Evolutionary conservation across 2,797 vertebrate genomes (phyloP).

Genomic region (Mormyrops attenuatus): DNA sequence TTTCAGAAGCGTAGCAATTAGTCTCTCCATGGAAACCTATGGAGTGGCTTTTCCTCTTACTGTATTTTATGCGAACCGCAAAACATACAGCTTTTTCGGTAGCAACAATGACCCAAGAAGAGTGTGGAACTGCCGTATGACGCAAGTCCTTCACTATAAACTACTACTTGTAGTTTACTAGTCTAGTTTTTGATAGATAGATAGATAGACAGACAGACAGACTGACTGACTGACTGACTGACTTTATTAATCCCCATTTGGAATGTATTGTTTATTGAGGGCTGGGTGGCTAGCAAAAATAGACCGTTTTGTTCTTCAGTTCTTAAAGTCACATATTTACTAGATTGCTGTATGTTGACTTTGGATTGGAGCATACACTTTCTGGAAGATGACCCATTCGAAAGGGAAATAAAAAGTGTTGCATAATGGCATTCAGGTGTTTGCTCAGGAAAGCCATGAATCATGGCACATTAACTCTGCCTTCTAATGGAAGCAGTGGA

Average conservation of each 20-base stretch:
- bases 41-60: neutral
- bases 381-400: neutral
- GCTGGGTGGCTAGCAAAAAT: neutral
- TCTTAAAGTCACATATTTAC: neutral
- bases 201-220: neutral
- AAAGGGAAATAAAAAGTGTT: neutral
- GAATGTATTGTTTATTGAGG: neutral
- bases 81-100: neutral
- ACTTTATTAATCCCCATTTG: neutral
- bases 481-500: constrained; percentile 5
- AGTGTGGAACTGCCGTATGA: neutral
- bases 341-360: neutral
- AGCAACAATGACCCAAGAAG: neutral
- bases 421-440: neutral
- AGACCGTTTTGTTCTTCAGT: neutral
- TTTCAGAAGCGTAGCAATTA: neutral
- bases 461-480: neutral
- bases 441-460: neutral
- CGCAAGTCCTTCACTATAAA: neutral
- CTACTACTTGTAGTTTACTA: neutral
- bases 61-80: neutral
- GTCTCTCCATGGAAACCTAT: neutral
- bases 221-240: neutral
- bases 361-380: neutral
- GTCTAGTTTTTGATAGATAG: neutral